Evolutionary conservation across 2,113 vertebrate species (phyloP), one percentile per base, ranked within the genome.

Genomic region (Odocoileus hemionus): DNA sequence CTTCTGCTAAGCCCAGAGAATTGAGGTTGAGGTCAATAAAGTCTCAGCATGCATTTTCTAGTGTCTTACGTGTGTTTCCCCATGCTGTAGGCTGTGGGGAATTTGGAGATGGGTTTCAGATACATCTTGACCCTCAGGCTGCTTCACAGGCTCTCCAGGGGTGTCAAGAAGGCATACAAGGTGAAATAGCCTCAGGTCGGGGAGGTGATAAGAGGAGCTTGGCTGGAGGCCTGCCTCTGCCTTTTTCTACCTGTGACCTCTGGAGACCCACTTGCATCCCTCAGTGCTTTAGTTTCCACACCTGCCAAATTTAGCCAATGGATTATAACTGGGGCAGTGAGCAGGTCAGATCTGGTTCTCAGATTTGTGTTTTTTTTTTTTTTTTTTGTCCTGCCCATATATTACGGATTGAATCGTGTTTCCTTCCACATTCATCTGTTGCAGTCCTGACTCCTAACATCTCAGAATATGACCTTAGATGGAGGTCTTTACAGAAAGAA

Each of bases 241-340:
- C 36, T 45, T 80, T 67, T 57, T 60, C 57, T 33, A 60, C n/a
- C 76, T 17, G 6, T 79, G 57, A 84, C 50, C 61, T 92, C 82
- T 52, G 36, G 43, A 94, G 21, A 87, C 17, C 5, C n/a, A 61
- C 21, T 39, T 61, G 45, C 33, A 57, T 91, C 58, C 82, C 45
- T 91, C 28, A 39, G 47, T 93, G 61, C 82, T 93, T 79, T 54
- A 85, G 30, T 97, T 96, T 89, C 58, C n/a, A 50, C 7, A 86
- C 12, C 33, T 23, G 15, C 25, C 36, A 47, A 78, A 45, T 80
- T 67, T 78, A 58, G 43, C 52, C 26, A 94, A 26, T 61, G 17
- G 11, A 78, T 4, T 7, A 45, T 28, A 96, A 83, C 58, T 28
- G 70, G 21, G n/a, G 28, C 10, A 39, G 17, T 36, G 0, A 47